Percentiles rank a stretch among this genome's conserved stretches.
Evolutionary conservation across 2,888 invertebrate species (phyloP).

Genomic region (Cryptocephalus moraei): DNA sequence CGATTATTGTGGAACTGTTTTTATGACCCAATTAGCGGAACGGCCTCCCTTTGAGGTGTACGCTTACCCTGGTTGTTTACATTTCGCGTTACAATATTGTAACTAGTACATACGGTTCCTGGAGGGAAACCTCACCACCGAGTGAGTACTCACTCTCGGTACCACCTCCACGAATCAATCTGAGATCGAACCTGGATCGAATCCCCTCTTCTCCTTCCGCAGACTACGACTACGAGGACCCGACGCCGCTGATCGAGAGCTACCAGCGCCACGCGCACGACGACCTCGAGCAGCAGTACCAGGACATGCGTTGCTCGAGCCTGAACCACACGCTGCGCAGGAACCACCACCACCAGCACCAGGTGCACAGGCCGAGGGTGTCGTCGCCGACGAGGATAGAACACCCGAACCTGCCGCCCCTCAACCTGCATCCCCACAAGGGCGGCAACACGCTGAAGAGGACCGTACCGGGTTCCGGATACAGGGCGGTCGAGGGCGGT

Average conservation of each 20-base stretch:
- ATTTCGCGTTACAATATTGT: too few species aligned
- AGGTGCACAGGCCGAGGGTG: slow-evolving; percentile 50
- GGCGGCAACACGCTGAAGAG: slow-evolving; percentile 24
- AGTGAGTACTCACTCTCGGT: too few species aligned
- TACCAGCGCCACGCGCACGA: slow-evolving; percentile 51
- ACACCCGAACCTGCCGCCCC: slow-evolving; percentile 68
- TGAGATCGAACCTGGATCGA: too few species aligned
- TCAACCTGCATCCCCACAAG: slow-evolving; percentile 52
- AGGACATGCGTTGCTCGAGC: slow-evolving; percentile 35
- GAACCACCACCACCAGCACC: slow-evolving; percentile 17
- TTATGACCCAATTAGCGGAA: too few species aligned
- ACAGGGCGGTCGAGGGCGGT: slow-evolving; percentile 23
- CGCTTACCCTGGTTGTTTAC: too few species aligned
- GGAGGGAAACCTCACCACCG: too few species aligned
- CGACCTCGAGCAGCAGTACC: too few species aligned
- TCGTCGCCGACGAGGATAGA: slow-evolving; percentile 75
- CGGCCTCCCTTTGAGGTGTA: too few species aligned
- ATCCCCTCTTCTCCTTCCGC: slow-evolving; percentile 42
- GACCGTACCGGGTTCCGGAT: slow-evolving; percentile 20
- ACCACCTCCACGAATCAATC: too few species aligned
- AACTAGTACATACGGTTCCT: too few species aligned
- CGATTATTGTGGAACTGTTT: too few species aligned
- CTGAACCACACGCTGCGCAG: slow-evolving; percentile 38
- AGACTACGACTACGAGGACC: slow-evolving; percentile 74
- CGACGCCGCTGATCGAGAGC: slow-evolving; percentile 63